Evolutionary conservation across 2,797 vertebrate genomes (phyloP).

Genomic region (Iguana delicatissima): DNA sequence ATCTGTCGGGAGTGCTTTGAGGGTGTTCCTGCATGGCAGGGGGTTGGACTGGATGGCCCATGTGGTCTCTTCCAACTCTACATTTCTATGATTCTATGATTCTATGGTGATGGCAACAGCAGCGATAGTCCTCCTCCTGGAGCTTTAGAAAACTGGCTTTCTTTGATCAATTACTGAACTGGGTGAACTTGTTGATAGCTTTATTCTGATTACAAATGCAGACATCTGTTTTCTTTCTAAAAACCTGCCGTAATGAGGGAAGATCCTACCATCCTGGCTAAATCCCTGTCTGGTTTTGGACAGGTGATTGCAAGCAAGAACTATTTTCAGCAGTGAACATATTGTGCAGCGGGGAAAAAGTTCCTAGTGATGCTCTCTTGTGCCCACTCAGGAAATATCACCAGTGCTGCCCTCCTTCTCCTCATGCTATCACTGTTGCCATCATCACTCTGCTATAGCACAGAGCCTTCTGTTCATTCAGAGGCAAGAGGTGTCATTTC

Average conservation of each 20-base stretch:
- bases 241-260: background rate
- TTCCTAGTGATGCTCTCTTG: conserved; percentile 4
- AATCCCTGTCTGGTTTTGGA: background rate
- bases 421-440: too few relatives aligned
- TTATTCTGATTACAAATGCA: background rate
- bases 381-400: background rate
- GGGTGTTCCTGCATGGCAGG: too few relatives aligned
- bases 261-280: background rate
- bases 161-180: background rate
- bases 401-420: background rate
- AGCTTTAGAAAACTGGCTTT: too few relatives aligned
- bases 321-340: background rate
- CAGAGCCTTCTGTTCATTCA: background rate
- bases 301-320: background rate
- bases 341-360: background rate
- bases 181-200: background rate
- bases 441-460: background rate
- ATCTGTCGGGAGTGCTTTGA: too few relatives aligned
- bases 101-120: too few relatives aligned
- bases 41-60: too few relatives aligned
- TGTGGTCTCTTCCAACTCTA: too few relatives aligned
- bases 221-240: background rate
- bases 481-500: background rate
- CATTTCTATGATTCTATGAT: too few relatives aligned
- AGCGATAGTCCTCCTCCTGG: too few relatives aligned